Evolutionary conservation across 1,140 invertebrate species (phyloP), one percentile per base, ranked within the genome.

Genomic region (Drosophila paulistorum): DNA sequence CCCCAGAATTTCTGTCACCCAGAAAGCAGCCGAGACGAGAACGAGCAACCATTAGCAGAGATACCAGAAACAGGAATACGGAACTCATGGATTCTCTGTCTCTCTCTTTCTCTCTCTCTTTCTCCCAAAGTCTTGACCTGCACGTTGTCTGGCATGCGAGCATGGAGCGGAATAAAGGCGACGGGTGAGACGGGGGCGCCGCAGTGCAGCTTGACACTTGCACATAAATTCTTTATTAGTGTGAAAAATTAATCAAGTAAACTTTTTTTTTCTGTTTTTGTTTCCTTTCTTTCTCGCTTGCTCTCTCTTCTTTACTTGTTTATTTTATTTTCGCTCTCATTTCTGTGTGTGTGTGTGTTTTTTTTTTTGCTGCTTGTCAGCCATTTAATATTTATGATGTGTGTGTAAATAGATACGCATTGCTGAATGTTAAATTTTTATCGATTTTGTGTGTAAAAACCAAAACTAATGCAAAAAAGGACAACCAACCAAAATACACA

Each of bases 151-250:
- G 62, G 63, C 41, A 59, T 35, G 35, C 14, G 33, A 35, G 42
- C 20, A 13, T 13, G 37, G 37, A 13, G 11, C 35, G 30, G 9
- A 39, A 23, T 48, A n/a, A 39, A 9, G 58, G 17, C 33, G 5
- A 37, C 13, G 65, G 65, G 51, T 55, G 54, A 48, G 51, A 48
- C 61, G 67, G 35, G 58, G 60, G 75, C 65, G 57, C 71, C 75
- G 83, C 82, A 87, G 54, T 83, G 73, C 83, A 87, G 83, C 76
- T 79, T 87, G 84, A 87, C 83, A 87, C 79, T 83, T 87, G 79
- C 70, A 74, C 80, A 87, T 87, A 87, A 87, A 87, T 87, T 87
- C 84, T 87, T 87, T 89, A 87, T 87, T 83, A 87, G 83, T 89
- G 73, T 89, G 78, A 87, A 89, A 87, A 87, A 87, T 87, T 87